These are phyloP conservation scores for Intellagama lesueurii DNA, from an alignment of 2,797 vertebrate species.

Conservation along the genomic window DNA sequence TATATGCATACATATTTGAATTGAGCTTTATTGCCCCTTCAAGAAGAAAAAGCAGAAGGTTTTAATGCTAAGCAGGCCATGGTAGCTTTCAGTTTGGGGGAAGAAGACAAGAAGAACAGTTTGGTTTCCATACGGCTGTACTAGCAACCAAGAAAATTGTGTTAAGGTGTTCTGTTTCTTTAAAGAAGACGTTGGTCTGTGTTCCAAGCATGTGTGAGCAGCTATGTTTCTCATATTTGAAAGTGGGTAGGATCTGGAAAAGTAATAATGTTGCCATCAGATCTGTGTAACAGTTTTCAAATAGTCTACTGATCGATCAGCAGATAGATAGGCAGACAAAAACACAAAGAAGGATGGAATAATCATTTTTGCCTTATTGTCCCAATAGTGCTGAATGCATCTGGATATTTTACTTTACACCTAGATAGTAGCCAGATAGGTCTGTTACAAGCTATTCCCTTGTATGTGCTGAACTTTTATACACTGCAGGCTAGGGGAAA, in stretches of 20 bases:
- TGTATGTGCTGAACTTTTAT: too few relatives aligned
- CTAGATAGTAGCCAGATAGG: too few relatives aligned
- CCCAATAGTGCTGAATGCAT: not conserved
- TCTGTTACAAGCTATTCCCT: too few relatives aligned
- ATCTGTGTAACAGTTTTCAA: not conserved
- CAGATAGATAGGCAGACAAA: too few relatives aligned
- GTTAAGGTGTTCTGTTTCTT: not conserved
- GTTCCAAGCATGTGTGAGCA: not conserved
- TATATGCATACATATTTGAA: not conserved
- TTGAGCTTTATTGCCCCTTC: not conserved
- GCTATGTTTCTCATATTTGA: not conserved
- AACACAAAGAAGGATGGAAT: not conserved
- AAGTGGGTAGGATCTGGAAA: not conserved
- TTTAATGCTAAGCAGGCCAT: not conserved
- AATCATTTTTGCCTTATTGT: not conserved
- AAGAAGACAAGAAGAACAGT: not conserved
- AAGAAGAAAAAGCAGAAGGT: not conserved
- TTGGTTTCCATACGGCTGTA: not conserved
- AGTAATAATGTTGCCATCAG: not conserved
- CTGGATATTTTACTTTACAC: too few relatives aligned
- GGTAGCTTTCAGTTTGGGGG: not conserved
- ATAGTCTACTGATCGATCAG: not conserved
- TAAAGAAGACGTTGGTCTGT: not conserved
- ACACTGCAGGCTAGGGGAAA: too few relatives aligned
- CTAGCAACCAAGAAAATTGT: not conserved